Evolutionary conservation across 2,888 invertebrate genomes (phyloP).

Genomic region (Dendrolimus pini): DNA sequence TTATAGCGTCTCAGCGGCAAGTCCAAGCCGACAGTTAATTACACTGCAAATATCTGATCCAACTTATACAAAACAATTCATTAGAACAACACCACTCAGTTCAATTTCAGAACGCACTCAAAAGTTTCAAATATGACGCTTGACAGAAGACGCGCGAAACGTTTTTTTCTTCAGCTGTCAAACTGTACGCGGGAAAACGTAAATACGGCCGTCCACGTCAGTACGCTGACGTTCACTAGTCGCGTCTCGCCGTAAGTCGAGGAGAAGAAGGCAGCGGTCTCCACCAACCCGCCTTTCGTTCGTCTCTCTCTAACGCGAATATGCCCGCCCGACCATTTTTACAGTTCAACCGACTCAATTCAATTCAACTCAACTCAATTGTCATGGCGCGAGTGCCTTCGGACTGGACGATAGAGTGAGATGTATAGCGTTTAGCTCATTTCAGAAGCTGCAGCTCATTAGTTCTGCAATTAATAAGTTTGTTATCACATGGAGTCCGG

Average conservation of each 20-base stretch:
- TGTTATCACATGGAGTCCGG: slow-evolving; percentile 11
- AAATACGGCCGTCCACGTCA: slow-evolving; percentile 65
- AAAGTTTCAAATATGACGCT: slow-evolving; percentile 57
- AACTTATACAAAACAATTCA: slow-evolving; percentile 22
- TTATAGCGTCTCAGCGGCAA: slow-evolving; percentile 66
- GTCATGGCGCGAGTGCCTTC: slow-evolving; percentile 73
- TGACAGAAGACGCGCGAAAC: slow-evolving; percentile 60
- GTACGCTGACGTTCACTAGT: slow-evolving; percentile 71
- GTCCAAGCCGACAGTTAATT: slow-evolving; percentile 53
- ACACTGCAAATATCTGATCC: slow-evolving; percentile 48
- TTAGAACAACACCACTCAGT: slow-evolving; percentile 35
- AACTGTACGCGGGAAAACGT: slow-evolving; percentile 42
- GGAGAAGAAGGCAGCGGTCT: slow-evolving; percentile 76
- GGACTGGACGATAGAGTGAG: slow-evolving; percentile 72
- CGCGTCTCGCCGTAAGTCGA: slow-evolving; percentile 71
- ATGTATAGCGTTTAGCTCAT: slow-evolving; percentile 54
- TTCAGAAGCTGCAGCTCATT: slow-evolving; percentile 36
- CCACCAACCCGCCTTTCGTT: slow-evolving; percentile 72
- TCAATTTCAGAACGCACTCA: slow-evolving; percentile 44
- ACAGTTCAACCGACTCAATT: slow-evolving; percentile 75
- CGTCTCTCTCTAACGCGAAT: slow-evolving; percentile 69
- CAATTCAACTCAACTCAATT: slow-evolving; percentile 77
- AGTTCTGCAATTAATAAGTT: slow-evolving; percentile 15
- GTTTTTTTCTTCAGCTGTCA: slow-evolving; percentile 57
- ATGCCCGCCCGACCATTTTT: slow-evolving; percentile 73